phyloP scores from a whole-genome alignment of 37 sponge, comb jelly and placozoan species.

The Diacarnus erythraeanus region DNA sequence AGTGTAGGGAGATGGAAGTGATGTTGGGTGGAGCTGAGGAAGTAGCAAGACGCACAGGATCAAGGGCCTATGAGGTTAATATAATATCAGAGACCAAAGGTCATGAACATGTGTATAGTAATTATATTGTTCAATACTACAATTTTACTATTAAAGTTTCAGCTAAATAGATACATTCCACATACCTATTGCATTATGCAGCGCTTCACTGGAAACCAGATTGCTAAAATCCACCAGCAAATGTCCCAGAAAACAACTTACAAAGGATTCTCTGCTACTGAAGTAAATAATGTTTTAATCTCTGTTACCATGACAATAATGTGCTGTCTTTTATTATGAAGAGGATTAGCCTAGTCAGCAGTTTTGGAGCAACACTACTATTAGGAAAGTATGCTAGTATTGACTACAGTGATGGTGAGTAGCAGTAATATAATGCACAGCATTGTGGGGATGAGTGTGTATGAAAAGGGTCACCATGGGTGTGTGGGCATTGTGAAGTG shows the following conservation, averaged over 20 bases:
- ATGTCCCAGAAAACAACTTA: conserved; percentile 4
- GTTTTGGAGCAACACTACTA: conserved; percentile 83
- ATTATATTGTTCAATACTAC: background rate
- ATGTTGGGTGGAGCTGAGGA: conserved; percentile 66
- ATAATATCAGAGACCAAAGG: background rate
- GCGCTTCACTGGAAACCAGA: conserved; percentile 93
- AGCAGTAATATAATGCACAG: background rate
- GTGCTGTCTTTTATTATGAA: conserved; percentile 15
- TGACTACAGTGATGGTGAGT: conserved; percentile 90
- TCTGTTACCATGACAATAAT: too few relatives aligned
- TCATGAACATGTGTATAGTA: background rate
- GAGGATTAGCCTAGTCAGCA: conserved; percentile 88
- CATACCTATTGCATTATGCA: background rate
- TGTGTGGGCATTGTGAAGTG: background rate
- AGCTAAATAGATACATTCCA: background rate
- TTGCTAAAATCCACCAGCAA: conserved; percentile 73
- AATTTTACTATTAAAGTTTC: background rate
- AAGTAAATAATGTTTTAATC: conserved; percentile 15
- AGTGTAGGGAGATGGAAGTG: conserved; percentile 82
- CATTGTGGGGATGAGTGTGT: background rate
- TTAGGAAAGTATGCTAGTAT: conserved; percentile 80
- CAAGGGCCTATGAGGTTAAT: conserved; percentile 85
- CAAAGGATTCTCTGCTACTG: conserved; percentile 36
- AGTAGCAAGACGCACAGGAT: conserved; percentile 83
- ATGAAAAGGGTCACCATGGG: background rate